Percentiles rank a stretch among this genome's conserved stretches.
These are phyloP conservation scores for Lepisosteus osseus DNA, from an alignment of 2,113 vertebrate species.

Conservation along the genomic window DNA sequence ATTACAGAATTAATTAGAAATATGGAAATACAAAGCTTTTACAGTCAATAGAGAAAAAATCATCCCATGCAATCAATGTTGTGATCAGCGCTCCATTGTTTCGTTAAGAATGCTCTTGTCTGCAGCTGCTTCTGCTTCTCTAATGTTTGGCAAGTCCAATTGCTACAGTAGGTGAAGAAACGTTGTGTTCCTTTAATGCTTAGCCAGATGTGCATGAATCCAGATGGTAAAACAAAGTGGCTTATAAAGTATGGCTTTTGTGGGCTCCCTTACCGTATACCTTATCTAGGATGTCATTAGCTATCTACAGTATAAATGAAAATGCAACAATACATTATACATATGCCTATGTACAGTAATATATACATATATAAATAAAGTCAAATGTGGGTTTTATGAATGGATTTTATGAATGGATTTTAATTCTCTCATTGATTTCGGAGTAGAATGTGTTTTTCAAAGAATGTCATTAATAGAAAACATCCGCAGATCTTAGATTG, in stretches of 20 bases:
- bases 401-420: no score
- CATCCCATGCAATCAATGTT: constrained; percentile 58
- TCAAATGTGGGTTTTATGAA: no score
- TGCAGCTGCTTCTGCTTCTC: constrained; percentile 35
- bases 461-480: no score
- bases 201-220: background rate
- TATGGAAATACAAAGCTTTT: constrained; percentile 61
- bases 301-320: no score
- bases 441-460: no score
- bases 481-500: no score
- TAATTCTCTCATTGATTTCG: no score
- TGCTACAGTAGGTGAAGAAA: background rate
- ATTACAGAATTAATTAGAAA: constrained; percentile 72
- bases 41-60: constrained; percentile 47
- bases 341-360: no score
- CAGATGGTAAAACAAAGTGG: background rate
- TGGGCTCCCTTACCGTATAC: no score
- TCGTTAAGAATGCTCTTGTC: constrained; percentile 52
- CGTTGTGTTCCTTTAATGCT: background rate
- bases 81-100: constrained; percentile 68
- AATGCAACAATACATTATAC: no score
- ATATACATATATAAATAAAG: no score
- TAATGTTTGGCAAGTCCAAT: background rate
- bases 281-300: no score
- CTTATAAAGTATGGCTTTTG: background rate